Conservation (phyloP, 2,113 vertebrate genomes). For the zebrafish (Danio rerio) region DNA sequence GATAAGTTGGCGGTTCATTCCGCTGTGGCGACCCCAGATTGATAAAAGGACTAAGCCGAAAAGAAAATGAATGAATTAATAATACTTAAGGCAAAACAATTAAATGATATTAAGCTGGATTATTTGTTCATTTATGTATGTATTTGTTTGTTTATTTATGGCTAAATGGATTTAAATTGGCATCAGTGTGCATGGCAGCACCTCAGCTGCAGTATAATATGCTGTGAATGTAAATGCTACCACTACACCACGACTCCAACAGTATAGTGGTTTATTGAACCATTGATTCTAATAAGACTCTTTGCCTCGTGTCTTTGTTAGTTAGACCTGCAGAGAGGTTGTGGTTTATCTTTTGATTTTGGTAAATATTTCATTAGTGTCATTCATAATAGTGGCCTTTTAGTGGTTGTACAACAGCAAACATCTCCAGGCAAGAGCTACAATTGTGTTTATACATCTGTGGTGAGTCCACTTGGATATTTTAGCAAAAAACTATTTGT, state of each 20-base stretch:
- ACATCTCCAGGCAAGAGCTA: constrained; percentile 10
- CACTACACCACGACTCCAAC: not conserved
- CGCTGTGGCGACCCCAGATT: too few species aligned
- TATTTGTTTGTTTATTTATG: not conserved
- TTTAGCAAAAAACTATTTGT: not conserved
- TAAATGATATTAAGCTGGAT: not conserved
- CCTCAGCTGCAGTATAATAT: not conserved
- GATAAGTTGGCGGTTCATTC: too few species aligned
- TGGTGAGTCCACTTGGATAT: not conserved
- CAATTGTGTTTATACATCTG: not conserved
- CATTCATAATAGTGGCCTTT: constrained; percentile 12
- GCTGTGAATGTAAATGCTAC: not conserved
- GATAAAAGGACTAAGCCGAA: too few species aligned
- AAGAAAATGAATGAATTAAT: too few species aligned
- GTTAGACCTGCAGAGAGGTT: constrained; percentile 4
- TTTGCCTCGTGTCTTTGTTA: constrained; percentile 6
- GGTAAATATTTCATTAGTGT: constrained; percentile 20
- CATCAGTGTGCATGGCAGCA: too few species aligned
- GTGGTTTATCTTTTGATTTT: constrained; percentile 16
- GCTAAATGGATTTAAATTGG: not conserved
- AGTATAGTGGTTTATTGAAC: constrained; percentile 13
- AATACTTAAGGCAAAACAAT: not conserved
- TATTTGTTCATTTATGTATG: not conserved
- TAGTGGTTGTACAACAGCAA: constrained; percentile 10
- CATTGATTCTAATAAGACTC: constrained; percentile 7